Evolutionary conservation across 2,113 vertebrate genomes (phyloP), one percentile per base, ranked within the genome.

Genomic region (Sapayoa aenigma): DNA sequence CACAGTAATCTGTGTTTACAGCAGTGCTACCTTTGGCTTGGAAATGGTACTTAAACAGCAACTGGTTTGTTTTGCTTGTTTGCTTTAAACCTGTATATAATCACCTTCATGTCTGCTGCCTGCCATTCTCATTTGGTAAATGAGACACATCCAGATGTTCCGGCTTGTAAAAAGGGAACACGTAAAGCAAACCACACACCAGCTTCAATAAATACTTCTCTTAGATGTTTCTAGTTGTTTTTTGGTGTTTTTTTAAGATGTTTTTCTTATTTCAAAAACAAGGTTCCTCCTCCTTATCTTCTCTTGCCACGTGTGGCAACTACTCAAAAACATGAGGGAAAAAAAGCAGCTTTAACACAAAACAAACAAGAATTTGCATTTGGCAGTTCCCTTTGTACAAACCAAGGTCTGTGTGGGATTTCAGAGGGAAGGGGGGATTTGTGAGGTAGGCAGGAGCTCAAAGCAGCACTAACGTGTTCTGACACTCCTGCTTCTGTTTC

Each of bases 131-230:
- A 37, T 44, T 47, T 78, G 75, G 72, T 67, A 87, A 73, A 87
- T 46, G 67, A 94, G 68, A 94, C 49, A 84, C 83, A 89, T n/a
- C 56, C 95, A 95, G 89, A 78, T 68, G 75, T 86, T 93, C 85
- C 88, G n/a, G 77, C 65, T 65, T 77, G 44, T 62, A 55, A 76
- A 90, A 56, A 60, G 47, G 67, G 44, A 85, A 47, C 12, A 5
- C 5, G 9, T 25, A 67, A 94, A 83, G 41, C 47, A 87, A 92
- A 73, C 12, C 44, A 69, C 5, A 25, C 28, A 7, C 30, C 22
- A 75, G 60, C 62, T 92, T 79, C 74, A 60, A 63, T 73, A 78
- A 94, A 90, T 12, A 35, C 37, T 46, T 76, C 27, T 65, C 85
- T 75, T 60, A 66, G 77, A 68, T 53, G 66, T 58, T 71, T 89